Percentiles rank a stretch among this genome's conserved stretches.
phyloP scores from a whole-genome alignment of 2,797 vertebrate species.

The Cyprinodon diabolis region DNA sequence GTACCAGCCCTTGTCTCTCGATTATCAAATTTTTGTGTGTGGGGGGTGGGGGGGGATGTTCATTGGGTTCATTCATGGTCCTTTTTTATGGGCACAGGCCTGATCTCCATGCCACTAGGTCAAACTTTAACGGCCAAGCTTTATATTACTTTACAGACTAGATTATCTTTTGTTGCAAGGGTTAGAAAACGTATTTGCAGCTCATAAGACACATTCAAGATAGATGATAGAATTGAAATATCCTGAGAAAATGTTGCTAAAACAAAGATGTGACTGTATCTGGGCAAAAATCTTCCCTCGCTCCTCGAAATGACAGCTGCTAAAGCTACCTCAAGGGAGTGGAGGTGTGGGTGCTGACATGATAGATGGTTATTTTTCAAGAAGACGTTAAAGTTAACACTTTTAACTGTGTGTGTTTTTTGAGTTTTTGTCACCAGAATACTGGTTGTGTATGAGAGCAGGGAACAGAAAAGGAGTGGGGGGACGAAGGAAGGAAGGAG shows the following conservation, averaged over 20 bases:
- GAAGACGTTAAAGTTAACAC: conserved; percentile 44
- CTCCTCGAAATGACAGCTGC: conserved; percentile 60
- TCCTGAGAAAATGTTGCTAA: neutral
- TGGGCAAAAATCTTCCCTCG: conserved; percentile 17
- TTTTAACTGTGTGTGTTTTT: conserved; percentile 25
- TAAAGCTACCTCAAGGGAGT: conserved; percentile 44
- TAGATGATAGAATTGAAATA: neutral
- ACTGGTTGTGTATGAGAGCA: conserved; percentile 15
- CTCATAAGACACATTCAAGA: neutral
- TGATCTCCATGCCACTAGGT: conserved; percentile 41
- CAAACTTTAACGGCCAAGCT: conserved; percentile 43
- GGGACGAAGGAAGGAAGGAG: neutral
- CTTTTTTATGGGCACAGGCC: conserved; percentile 43
- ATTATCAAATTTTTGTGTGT: no score
- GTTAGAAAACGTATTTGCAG: neutral
- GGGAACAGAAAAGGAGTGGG: neutral
- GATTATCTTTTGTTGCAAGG: conserved; percentile 15
- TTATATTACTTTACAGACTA: conserved; percentile 7
- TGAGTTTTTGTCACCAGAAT: conserved; percentile 37
- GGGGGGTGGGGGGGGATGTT: no score
- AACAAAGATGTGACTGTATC: conserved; percentile 1
- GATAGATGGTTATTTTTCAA: conserved; percentile 57
- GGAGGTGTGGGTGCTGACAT: conserved; percentile 43
- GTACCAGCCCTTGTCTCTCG: no score
- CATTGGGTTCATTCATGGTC: conserved; percentile 28